Conservation (phyloP, 2,888 invertebrate genomes). For the Trissolcus brochymenae region DNA sequence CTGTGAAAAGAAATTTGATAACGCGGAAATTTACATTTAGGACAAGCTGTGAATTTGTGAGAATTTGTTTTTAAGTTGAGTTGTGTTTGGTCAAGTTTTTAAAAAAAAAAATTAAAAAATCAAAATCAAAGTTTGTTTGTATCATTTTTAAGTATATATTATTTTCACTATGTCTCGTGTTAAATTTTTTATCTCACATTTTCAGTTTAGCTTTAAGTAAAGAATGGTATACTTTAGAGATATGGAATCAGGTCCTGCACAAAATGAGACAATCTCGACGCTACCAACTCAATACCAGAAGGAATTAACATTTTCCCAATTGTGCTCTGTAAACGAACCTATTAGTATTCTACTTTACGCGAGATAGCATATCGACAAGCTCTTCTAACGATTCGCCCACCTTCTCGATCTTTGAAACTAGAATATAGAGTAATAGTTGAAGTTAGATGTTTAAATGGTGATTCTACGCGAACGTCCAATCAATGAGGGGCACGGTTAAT, state of each 20-base stretch:
- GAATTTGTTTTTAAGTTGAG: no score
- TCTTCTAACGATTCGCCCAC: constrained; percentile 36
- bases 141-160: no score
- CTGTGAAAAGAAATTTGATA: no score
- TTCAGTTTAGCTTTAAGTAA: background rate
- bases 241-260: constrained; percentile 7
- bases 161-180: no score
- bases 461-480: constrained; percentile 61
- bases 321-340: constrained; percentile 50
- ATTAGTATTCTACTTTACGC: constrained; percentile 57
- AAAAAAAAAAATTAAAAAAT: no score
- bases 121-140: no score
- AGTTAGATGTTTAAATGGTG: constrained; percentile 63
- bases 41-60: no score
- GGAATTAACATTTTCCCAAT: constrained; percentile 63
- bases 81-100: no score
- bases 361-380: constrained; percentile 49
- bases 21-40: no score
- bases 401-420: constrained; percentile 40
- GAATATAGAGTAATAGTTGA: constrained; percentile 61
- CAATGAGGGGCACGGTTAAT: constrained; percentile 56
- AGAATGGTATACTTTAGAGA: background rate
- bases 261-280: constrained; percentile 46
- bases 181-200: no score
- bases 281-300: constrained; percentile 52